Evolutionary conservation across 2,113 vertebrate genomes (phyloP), one percentile per base, ranked within the genome.

Genomic region (Salvelinus fontinalis): DNA sequence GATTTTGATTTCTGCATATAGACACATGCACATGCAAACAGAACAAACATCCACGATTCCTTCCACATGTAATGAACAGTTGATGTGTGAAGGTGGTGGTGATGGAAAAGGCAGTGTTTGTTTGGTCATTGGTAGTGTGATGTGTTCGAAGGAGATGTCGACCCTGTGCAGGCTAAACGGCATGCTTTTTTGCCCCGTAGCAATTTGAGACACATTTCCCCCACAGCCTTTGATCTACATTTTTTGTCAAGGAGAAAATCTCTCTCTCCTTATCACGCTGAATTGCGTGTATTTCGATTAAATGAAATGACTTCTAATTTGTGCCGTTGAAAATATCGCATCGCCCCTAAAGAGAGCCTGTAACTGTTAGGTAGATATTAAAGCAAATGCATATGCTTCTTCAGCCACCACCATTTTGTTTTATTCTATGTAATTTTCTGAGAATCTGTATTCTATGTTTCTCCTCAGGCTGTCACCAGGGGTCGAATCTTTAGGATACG

Each of bases 401-500:
- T 27, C 24, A 13, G 22, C 65, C 75, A 2, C 59, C 2, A 69
- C 82, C 74, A 67, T 14, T 77, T 84, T 66, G 76, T 7, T 77
- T 44, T 44, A 44, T 44, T 68, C 12, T 80, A 34, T 73, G 70
- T 73, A 80, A 54, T 84, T 84, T 71, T 75, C 34, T 71, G 54
- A 74, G 78, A 86, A 82, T 71, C 74, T 82, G 73, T 79, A 65
- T 13, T 22, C 26, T 26, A 65, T 65, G 26, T 65, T 64, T 64
- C 22, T 20, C 16, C 16, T 62, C 22, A 34, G 60, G n/a, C 74
- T 82, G 75, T 90, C 74, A 79, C 68, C 77, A 65, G 77, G 77
- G 75, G 77, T 84, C 84, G 79, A 71, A 83, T 77, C 81, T 69
- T 39, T 79, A 49, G 62, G 12, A 72, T 78, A 81, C 74, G 39